Base-by-base conservation (phyloP, 2,888 invertebrate species). In the Epistrophe grossulariae region DNA sequence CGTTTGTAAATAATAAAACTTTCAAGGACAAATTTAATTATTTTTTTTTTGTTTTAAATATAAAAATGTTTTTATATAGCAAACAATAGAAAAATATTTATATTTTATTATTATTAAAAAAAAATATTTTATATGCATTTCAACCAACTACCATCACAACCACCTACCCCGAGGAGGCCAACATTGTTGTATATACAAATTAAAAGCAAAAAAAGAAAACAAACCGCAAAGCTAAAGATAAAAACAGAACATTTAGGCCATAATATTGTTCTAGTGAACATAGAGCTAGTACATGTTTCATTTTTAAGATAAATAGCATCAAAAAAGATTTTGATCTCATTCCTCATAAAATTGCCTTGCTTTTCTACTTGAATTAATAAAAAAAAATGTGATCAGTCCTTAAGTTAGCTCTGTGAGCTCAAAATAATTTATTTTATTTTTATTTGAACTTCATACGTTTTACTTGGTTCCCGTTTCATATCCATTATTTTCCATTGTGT, bases 51-150 rank as follows among this genome's bases (percentile, higher is more conserved):
- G 48, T 48, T n/a, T 24, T 13, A 24, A 13, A 73, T 62, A 60
- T 50, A 52, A 19, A 60, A 48, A 52, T 59, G 60, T 78, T 78
- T 78, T 82, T 87, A 68, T 76, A 79, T 83, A 83, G 43, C 57
- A 79, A 70, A 35, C 59, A 38, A 60, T 31, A 48, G 38, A 59
- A 68, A 24, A 77, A 68, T 68, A 66, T 66, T 48, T 68, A 31
- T 31, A 31, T 10, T 45, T 62, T 50, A 50, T n/a, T 17, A 17
- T 45, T 79, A 83, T 82, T 85, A 81, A 85, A 71, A 50, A 73
- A 60, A 82, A 76, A 76, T 83, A 28, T 87, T 87, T 83, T 88
- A 84, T 88, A 80, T 82, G 88, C 77, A 88, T 88, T 84, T 79
- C 88, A 84, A 88, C 77, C 88, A 87, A 87, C 79, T 59, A 81